Conservation (phyloP, 1,140 invertebrate genomes). For the Mizuhopecten yessoensis region DNA sequence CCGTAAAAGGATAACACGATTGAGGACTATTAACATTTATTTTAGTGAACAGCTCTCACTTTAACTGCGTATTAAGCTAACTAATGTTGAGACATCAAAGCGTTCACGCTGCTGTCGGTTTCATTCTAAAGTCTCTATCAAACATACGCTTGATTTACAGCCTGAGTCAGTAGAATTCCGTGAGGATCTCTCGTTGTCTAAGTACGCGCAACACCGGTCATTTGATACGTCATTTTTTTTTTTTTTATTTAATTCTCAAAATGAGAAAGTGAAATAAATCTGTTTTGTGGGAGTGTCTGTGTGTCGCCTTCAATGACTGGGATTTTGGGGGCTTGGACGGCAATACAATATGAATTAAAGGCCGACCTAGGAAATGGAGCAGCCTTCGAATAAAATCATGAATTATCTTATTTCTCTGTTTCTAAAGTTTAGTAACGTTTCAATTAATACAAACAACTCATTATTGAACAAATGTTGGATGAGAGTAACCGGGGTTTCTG, state of each 20-base stretch:
- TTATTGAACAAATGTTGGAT: not conserved
- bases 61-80: not conserved
- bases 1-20: too few species aligned
- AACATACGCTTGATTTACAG: not conserved
- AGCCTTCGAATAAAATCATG: too few species aligned
- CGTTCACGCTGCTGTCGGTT: not conserved
- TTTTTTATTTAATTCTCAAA: conserved; percentile 36
- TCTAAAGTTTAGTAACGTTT: not conserved
- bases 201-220: not conserved
- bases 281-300: not conserved
- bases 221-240: not conserved
- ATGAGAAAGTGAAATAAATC: conserved; percentile 6
- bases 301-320: too few species aligned
- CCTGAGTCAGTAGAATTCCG: not conserved
- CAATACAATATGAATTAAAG: too few species aligned
- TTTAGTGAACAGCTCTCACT: too few species aligned
- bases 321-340: not conserved
- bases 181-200: not conserved
- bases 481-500: not conserved
- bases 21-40: too few species aligned
- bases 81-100: not conserved
- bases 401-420: not conserved
- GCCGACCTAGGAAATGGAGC: too few species aligned
- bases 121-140: not conserved
- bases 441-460: not conserved